phyloP scores from a whole-genome alignment of 2,113 vertebrate genomes.

The Uria aalge region DNA sequence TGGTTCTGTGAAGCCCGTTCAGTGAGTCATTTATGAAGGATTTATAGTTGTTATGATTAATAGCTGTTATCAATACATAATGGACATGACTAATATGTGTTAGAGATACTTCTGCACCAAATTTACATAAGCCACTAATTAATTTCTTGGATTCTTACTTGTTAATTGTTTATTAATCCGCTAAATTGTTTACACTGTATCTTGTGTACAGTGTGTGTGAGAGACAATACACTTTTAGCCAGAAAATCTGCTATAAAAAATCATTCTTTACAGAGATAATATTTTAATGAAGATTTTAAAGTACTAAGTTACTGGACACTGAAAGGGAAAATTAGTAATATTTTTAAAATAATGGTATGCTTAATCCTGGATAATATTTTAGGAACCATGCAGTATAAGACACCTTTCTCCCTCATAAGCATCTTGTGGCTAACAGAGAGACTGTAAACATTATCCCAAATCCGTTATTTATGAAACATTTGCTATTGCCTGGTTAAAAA shows the following conservation, averaged over 20 bases:
- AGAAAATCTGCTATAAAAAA: neutral
- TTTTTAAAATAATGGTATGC: neutral
- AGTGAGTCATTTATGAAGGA: neutral
- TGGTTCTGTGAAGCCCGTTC: neutral
- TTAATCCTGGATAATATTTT: neutral
- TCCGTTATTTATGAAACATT: neutral
- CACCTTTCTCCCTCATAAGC: neutral
- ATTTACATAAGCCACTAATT: neutral
- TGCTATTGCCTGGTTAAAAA: constrained; percentile 21
- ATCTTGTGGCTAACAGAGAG: neutral
- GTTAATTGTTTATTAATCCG: neutral
- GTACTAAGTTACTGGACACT: neutral
- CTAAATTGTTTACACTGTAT: neutral
- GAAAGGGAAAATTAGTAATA: neutral
- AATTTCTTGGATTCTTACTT: neutral
- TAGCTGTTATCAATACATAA: neutral
- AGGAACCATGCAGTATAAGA: neutral
- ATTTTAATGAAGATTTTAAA: neutral
- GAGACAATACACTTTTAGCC: neutral
- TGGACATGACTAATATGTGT: neutral
- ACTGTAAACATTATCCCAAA: neutral
- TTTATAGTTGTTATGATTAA: neutral
- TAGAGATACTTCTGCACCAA: neutral
- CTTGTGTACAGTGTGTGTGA: neutral
- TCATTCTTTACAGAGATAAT: neutral